These are phyloP conservation scores for Agelastica alni DNA, from an alignment of 2,888 invertebrate species.

Conservation along the genomic window DNA sequence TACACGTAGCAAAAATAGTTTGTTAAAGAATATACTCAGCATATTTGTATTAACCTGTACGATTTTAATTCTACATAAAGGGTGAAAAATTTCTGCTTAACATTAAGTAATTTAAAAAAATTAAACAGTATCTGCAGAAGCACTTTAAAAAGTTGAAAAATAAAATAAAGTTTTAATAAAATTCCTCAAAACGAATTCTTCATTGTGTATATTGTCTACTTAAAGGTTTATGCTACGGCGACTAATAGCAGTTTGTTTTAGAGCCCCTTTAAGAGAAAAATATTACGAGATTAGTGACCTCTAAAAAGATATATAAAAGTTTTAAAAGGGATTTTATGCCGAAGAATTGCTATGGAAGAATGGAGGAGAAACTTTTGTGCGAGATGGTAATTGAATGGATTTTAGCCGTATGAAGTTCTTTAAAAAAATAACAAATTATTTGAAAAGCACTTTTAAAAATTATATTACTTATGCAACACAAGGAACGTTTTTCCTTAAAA, in stretches of 20 bases:
- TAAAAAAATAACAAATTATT: no score
- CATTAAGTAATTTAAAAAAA: not conserved
- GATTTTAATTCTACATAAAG: no score
- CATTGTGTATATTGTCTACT: constrained; percentile 5
- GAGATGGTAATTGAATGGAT: not conserved
- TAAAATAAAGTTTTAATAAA: constrained; percentile 16
- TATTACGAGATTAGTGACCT: constrained; percentile 16
- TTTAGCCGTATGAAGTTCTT: not conserved
- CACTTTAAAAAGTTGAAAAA: not conserved
- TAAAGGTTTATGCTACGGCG: constrained; percentile 16
- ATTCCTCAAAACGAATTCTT: constrained; percentile 11
- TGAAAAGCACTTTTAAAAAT: no score
- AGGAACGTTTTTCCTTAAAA: no score
- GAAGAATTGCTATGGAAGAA: not conserved
- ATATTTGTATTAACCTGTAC: not conserved
- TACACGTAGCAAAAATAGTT: no score
- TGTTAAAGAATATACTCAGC: no score
- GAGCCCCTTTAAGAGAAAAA: constrained; percentile 10
- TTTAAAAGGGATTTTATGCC: constrained; percentile 16
- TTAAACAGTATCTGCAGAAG: not conserved
- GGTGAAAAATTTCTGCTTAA: no score
- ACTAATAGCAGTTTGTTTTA: constrained; percentile 16
- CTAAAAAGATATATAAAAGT: constrained; percentile 14
- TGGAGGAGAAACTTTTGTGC: constrained; percentile 3
- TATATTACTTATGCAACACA: no score